phyloP scores from a whole-genome alignment of 2,888 invertebrate genomes.

The Ectobius pallidus region DNA sequence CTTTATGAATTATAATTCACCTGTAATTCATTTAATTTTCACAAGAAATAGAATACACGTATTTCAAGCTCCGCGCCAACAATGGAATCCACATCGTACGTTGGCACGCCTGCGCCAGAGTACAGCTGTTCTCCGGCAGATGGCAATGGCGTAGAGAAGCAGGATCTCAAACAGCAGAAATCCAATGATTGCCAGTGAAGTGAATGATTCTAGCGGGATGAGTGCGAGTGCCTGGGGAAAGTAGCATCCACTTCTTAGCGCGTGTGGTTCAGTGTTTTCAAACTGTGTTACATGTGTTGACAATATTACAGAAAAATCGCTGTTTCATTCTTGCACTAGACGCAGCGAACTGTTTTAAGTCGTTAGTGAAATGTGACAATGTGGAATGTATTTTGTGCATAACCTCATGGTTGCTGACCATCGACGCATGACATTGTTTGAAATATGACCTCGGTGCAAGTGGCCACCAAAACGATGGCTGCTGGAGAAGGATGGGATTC shows the following conservation, averaged over 20 bases:
- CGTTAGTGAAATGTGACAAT: background rate
- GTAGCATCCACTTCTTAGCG: background rate
- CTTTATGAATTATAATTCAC: too few species aligned
- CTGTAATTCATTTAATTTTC: too few species aligned
- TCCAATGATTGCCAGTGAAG: background rate
- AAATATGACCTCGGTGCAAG: constrained; percentile 40
- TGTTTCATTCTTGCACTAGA: too few species aligned
- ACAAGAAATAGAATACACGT: too few species aligned
- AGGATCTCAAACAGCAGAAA: background rate
- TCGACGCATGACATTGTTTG: background rate
- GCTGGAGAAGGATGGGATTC: constrained; percentile 58
- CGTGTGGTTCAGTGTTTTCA: background rate
- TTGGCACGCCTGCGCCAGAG: background rate
- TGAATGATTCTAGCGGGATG: background rate
- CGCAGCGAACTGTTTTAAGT: too few species aligned
- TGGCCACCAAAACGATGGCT: constrained; percentile 36
- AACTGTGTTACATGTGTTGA: constrained; percentile 8
- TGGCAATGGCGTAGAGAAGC: background rate
- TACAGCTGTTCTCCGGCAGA: background rate
- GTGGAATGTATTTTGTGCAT: background rate
- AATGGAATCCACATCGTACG: too few species aligned
- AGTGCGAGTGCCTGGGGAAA: background rate
- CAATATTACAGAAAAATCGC: background rate
- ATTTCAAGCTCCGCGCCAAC: too few species aligned
- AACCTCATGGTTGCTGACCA: too few species aligned